phyloP scores from a whole-genome alignment of 2,113 vertebrate genomes.

The Istiophorus platypterus region DNA sequence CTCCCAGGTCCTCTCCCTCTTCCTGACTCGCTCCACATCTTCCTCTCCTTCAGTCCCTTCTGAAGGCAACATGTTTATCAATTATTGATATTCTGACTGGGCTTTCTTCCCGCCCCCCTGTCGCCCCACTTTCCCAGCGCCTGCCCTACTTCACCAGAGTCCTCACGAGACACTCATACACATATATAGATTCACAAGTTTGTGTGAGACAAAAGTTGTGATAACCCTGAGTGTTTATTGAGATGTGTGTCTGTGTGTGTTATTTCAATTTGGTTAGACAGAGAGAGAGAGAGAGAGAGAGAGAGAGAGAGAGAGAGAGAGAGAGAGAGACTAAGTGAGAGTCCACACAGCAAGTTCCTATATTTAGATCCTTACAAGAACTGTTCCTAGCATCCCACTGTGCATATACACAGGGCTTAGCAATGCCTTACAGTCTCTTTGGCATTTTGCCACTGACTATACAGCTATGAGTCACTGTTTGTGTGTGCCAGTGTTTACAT shows the following conservation, averaged over 20 bases:
- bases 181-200: constrained; percentile 40
- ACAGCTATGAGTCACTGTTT: constrained; percentile 4
- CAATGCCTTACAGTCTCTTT: constrained; percentile 56
- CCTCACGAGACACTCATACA: constrained; percentile 67
- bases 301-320: constrained; percentile 66
- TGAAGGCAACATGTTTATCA: constrained; percentile 80
- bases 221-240: constrained; percentile 60
- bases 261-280: constrained; percentile 58
- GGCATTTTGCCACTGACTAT: constrained; percentile 8
- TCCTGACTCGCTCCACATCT: constrained; percentile 31
- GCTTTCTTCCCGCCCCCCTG: constrained; percentile 71
- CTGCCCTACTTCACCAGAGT: constrained; percentile 79
- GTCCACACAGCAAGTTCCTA: constrained; percentile 69
- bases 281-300: constrained; percentile 63
- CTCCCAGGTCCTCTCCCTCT: constrained; percentile 31
- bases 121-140: constrained; percentile 78
- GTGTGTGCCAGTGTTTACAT: background rate
- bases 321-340: constrained; percentile 62
- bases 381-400: constrained; percentile 67
- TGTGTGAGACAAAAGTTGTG: constrained; percentile 63
- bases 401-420: constrained; percentile 53
- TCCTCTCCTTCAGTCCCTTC: constrained; percentile 60
- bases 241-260: constrained; percentile 29
- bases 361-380: constrained; percentile 75
- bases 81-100: constrained; percentile 83